phyloP scores from a whole-genome alignment of 2,888 invertebrate species.

The Parasteatoda lunata region DNA sequence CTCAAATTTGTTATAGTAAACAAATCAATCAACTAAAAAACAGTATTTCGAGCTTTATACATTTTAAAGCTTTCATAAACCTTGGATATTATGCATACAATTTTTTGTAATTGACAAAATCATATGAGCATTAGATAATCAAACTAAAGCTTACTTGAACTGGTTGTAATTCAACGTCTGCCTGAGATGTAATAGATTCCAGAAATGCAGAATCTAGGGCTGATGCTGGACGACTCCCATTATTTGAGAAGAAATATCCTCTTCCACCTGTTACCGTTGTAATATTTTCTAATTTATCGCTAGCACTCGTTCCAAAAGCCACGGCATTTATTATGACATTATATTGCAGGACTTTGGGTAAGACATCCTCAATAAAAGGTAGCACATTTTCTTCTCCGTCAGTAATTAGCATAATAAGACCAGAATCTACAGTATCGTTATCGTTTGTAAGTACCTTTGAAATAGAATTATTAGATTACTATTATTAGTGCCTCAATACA shows the following conservation, averaged over 20 bases:
- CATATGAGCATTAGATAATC: too few relatives aligned
- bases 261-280: constrained; percentile 68
- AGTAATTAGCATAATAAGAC: constrained; percentile 69
- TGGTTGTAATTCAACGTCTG: constrained; percentile 70
- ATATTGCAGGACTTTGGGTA: constrained; percentile 69
- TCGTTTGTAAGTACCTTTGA: constrained; percentile 47
- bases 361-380: constrained; percentile 68
- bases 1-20: too few relatives aligned
- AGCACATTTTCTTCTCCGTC: constrained; percentile 67
- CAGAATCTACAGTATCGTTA: constrained; percentile 60
- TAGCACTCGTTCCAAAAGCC: constrained; percentile 69
- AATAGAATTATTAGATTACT: background rate
- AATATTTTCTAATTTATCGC: constrained; percentile 70
- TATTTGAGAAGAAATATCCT: constrained; percentile 69
- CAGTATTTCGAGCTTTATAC: too few relatives aligned
- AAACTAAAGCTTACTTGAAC: constrained; percentile 62
- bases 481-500: too few relatives aligned
- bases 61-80: too few relatives aligned
- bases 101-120: too few relatives aligned
- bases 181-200: constrained; percentile 70
- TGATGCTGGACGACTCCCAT: constrained; percentile 67
- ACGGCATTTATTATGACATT: constrained; percentile 70
- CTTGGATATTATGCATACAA: too few relatives aligned
- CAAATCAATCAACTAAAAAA: too few relatives aligned
- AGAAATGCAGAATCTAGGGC: constrained; percentile 68